Percentiles rank a stretch among this genome's conserved stretches.
Conservation (phyloP, 2,888 invertebrate genomes). For the Muscina levida region DNA sequence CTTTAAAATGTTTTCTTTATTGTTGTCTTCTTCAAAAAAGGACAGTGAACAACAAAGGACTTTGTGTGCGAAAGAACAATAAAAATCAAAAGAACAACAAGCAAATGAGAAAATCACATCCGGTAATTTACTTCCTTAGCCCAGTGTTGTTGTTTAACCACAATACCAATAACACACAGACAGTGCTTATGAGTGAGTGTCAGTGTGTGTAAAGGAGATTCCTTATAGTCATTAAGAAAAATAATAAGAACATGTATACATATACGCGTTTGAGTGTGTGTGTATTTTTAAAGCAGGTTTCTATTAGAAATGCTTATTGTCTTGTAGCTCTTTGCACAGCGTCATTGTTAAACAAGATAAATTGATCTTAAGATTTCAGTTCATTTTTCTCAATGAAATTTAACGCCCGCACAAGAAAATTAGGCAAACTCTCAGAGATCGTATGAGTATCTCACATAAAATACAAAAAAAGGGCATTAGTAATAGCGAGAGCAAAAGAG, state of each 20-base stretch:
- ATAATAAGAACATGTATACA: no score
- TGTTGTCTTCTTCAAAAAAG: constrained; percentile 35
- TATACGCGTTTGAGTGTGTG: no score
- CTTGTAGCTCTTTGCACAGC: constrained; percentile 30
- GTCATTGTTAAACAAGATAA: constrained; percentile 53
- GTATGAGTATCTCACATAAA: no score
- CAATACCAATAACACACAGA: no score
- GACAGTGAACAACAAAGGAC: constrained; percentile 27
- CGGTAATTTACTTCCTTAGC: constrained; percentile 76
- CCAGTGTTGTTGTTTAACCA: background rate
- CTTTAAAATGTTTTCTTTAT: constrained; percentile 22
- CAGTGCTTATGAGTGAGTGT: no score
- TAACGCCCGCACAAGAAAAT: constrained; percentile 74
- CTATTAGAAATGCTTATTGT: constrained; percentile 33
- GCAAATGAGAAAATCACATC: constrained; percentile 77
- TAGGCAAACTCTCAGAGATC: constrained; percentile 71
- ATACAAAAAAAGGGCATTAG: constrained; percentile 46
- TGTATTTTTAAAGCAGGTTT: constrained; percentile 58
- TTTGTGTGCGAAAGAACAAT: constrained; percentile 39
- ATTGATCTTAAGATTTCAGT: constrained; percentile 60
- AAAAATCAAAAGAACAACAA: constrained; percentile 70
- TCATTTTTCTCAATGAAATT: constrained; percentile 63
- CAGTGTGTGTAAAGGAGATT: constrained; percentile 10
- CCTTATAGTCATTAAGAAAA: no score
- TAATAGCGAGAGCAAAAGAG: background rate